These are phyloP conservation scores for Fregetta grallaria DNA, from an alignment of 2,113 vertebrate species.

Conservation along the genomic window DNA sequence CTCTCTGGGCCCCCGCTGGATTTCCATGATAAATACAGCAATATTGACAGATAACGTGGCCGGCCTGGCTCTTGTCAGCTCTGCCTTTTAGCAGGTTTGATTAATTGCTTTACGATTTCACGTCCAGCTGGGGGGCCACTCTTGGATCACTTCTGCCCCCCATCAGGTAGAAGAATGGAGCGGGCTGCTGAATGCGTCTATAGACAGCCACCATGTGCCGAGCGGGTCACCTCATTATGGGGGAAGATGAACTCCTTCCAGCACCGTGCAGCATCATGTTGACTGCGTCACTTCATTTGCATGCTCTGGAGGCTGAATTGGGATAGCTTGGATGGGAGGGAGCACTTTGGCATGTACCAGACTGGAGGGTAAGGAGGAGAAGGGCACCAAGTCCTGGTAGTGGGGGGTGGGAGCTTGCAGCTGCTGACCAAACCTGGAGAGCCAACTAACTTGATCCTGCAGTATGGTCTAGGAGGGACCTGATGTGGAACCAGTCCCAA, in stretches of 20 bases:
- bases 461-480: background rate
- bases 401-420: background rate
- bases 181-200: conserved; percentile 60
- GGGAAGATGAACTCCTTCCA: conserved; percentile 58
- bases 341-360: background rate
- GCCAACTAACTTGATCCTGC: background rate
- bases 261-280: background rate
- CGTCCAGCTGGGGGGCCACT: conserved; percentile 78
- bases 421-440: background rate
- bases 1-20: conserved; percentile 77
- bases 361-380: background rate
- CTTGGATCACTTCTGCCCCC: conserved; percentile 69
- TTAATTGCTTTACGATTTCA: conserved; percentile 99
- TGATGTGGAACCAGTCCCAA: background rate
- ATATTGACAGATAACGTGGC: conserved; percentile 78
- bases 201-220: conserved; percentile 75
- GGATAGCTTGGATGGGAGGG: background rate
- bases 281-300: background rate
- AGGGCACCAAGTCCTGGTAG: background rate
- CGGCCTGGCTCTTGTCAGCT: conserved; percentile 87
- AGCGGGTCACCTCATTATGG: conserved; percentile 70
- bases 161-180: conserved; percentile 77
- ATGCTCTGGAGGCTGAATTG: background rate
- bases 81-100: conserved; percentile 87
- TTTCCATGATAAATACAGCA: conserved; percentile 95